Percentiles rank a stretch among this genome's conserved stretches.
Evolutionary conservation across 2,888 invertebrate species (phyloP).

Genomic region (Scotopteryx bipunctaria): DNA sequence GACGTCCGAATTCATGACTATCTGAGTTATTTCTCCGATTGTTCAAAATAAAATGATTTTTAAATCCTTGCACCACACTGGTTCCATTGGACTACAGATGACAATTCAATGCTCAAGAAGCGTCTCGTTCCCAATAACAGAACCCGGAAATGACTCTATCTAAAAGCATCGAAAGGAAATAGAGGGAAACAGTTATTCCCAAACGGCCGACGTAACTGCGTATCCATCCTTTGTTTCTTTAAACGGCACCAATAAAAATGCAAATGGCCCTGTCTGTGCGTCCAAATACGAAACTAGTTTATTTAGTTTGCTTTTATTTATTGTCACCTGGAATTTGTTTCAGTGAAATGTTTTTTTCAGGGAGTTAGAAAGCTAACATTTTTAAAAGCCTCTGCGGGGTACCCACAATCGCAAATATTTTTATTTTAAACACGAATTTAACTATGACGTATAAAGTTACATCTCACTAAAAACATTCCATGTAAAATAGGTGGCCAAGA

Average conservation of each 20-base stretch:
- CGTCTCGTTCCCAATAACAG: constrained; percentile 12
- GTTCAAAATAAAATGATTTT: too few species aligned
- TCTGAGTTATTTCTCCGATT: too few species aligned
- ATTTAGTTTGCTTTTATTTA: constrained; percentile 53
- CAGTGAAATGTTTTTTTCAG: not conserved
- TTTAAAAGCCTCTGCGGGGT: too few species aligned
- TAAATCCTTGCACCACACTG: too few species aligned
- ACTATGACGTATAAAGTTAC: too few species aligned
- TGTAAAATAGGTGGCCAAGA: too few species aligned
- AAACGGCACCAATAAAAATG: constrained; percentile 78
- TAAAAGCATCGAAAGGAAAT: constrained; percentile 32
- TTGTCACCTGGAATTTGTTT: constrained; percentile 27
- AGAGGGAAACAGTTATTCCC: constrained; percentile 42
- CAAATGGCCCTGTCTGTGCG: constrained; percentile 67
- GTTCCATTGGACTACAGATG: not conserved
- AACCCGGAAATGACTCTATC: constrained; percentile 25
- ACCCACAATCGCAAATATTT: too few species aligned
- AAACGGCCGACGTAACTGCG: constrained; percentile 49
- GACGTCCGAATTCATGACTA: too few species aligned
- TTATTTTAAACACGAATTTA: too few species aligned
- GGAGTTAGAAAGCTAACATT: not conserved
- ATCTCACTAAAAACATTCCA: too few species aligned
- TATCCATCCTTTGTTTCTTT: constrained; percentile 68
- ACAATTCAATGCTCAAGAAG: constrained; percentile 1
- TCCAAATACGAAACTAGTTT: constrained; percentile 66